A percentile compares a stretch with the other conserved stretches of the same genome.
These are phyloP conservation scores for Macrosoma leucophasiata DNA, from an alignment of 2,888 invertebrate species.

Conservation along the genomic window DNA sequence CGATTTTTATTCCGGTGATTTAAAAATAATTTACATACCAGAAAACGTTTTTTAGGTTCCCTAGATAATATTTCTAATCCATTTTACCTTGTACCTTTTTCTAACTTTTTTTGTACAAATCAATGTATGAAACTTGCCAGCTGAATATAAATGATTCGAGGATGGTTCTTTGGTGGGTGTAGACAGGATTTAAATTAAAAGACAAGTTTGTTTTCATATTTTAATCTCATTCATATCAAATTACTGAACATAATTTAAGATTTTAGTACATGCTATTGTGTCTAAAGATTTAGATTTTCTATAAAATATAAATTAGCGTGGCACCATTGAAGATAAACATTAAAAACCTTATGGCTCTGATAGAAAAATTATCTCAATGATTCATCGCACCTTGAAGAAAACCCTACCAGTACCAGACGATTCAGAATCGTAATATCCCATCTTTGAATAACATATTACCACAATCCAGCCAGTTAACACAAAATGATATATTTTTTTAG, in stretches of 20 bases:
- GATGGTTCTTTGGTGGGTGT: too few species aligned
- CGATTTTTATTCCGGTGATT: too few species aligned
- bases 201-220: slow-evolving; percentile 39
- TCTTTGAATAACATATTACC: slow-evolving; percentile 38
- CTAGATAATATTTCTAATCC: too few species aligned
- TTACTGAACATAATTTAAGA: slow-evolving; percentile 68
- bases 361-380: slow-evolving; percentile 48
- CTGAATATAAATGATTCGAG: too few species aligned
- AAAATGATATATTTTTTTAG: slow-evolving; percentile 50
- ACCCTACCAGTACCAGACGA: slow-evolving; percentile 45
- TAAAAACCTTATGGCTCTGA: slow-evolving; percentile 36
- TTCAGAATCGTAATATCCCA: slow-evolving; percentile 56
- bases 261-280: slow-evolving; percentile 54
- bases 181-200: slow-evolving; percentile 17
- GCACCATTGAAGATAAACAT: slow-evolving; percentile 56
- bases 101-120: too few species aligned
- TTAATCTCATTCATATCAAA: slow-evolving; percentile 73
- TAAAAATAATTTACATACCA: too few species aligned
- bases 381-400: slow-evolving; percentile 41
- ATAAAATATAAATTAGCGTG: slow-evolving; percentile 64
- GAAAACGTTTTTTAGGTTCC: too few species aligned
- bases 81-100: too few species aligned
- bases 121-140: too few species aligned
- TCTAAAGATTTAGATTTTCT: slow-evolving; percentile 55
- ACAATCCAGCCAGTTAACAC: slow-evolving; percentile 45